A percentile compares a stretch with the other conserved stretches of the same genome.
Conservation (phyloP, 2,113 vertebrate species). For the Xiphophorus maculatus region DNA sequence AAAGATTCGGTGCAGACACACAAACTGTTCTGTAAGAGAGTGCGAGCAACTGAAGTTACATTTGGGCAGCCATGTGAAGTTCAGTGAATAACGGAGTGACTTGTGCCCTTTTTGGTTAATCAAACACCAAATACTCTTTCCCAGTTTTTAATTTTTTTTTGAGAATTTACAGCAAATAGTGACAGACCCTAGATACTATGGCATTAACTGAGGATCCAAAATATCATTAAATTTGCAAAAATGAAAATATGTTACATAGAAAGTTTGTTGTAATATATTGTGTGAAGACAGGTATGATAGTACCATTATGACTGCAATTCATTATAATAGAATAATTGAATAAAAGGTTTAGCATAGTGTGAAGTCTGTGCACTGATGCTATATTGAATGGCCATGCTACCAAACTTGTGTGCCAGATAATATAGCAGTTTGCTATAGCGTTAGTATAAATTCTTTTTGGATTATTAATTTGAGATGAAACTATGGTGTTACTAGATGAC, state of each 20-base stretch:
- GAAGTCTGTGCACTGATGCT: no score
- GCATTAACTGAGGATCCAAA: background rate
- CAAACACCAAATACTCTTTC: background rate
- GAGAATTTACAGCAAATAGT: background rate
- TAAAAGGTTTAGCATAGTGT: no score
- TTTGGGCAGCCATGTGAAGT: constrained; percentile 15
- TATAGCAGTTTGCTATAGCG: no score
- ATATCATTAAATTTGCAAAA: background rate
- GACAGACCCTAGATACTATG: background rate
- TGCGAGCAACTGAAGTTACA: background rate
- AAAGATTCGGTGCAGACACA: constrained; percentile 5
- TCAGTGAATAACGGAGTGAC: constrained; percentile 9
- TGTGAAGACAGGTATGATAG: background rate
- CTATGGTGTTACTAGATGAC: no score
- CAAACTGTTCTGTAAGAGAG: constrained; percentile 3
- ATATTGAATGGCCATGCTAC: no score
- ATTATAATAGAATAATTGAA: no score
- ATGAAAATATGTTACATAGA: no score
- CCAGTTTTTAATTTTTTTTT: background rate
- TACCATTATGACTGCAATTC: background rate
- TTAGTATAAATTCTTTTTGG: no score
- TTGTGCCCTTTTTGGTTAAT: constrained; percentile 13
- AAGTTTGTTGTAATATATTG: no score
- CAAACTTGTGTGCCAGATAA: no score
- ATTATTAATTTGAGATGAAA: no score